Percentiles rank a stretch among this genome's conserved stretches.
phyloP scores from a whole-genome alignment of 2,797 vertebrate species.

The Tokudaia tokunoshimensis region DNA sequence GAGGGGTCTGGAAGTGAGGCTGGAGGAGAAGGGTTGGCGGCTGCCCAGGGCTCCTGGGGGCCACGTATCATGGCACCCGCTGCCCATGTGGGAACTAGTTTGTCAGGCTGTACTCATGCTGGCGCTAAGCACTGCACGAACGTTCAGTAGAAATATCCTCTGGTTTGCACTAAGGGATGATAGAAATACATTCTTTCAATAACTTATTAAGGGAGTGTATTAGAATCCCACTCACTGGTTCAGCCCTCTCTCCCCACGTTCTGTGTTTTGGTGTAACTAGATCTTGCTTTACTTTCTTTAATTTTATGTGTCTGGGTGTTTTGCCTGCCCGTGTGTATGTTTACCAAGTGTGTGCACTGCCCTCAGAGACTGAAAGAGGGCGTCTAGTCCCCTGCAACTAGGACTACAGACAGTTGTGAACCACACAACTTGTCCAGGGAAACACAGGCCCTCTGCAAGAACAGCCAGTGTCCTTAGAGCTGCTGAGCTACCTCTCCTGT shows the following conservation, averaged over 20 bases:
- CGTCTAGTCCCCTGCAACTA: background rate
- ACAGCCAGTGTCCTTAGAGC: too few relatives aligned
- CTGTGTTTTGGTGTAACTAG: background rate
- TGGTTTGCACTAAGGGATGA: background rate
- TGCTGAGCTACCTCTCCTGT: background rate
- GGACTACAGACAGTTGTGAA: background rate
- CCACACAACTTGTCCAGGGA: background rate
- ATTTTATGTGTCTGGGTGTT: background rate
- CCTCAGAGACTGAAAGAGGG: background rate
- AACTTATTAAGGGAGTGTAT: background rate
- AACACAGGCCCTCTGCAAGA: background rate
- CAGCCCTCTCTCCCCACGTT: background rate
- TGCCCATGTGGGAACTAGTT: fast-evolving
- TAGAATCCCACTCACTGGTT: background rate
- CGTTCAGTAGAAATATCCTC: background rate
- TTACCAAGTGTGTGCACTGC: background rate
- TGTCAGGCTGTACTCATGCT: too few relatives aligned
- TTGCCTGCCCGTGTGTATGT: background rate
- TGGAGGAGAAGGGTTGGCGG: background rate
- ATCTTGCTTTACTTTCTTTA: background rate
- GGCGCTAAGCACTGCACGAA: fast-evolving
- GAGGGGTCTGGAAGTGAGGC: background rate
- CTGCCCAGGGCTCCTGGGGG: background rate
- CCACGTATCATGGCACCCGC: background rate
- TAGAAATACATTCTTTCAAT: background rate